Conservation (phyloP, 2,888 invertebrate genomes). For the Resseliella maxima region DNA sequence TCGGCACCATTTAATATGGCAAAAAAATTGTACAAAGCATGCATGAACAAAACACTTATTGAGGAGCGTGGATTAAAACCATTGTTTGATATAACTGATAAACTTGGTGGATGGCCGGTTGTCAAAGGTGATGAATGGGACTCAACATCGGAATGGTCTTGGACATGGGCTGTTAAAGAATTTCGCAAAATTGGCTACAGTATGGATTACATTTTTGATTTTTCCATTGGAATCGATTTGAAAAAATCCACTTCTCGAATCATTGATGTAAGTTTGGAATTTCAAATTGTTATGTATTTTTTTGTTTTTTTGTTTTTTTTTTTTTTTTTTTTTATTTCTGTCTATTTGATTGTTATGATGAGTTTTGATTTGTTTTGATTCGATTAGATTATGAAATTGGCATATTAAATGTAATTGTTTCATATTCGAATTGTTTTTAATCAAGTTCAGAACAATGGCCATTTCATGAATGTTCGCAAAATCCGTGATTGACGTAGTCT, state of each 20-base stretch:
- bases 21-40: constrained; percentile 67
- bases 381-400: too few relatives aligned
- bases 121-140: constrained; percentile 82
- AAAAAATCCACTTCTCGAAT: constrained; percentile 87
- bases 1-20: constrained; percentile 67
- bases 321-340: too few relatives aligned
- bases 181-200: constrained; percentile 86
- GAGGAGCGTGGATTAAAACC: constrained; percentile 82
- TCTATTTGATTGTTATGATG: too few relatives aligned
- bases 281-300: too few relatives aligned
- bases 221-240: constrained; percentile 88
- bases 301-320: too few relatives aligned
- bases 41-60: constrained; percentile 72
- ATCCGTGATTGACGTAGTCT: too few relatives aligned
- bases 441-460: too few relatives aligned
- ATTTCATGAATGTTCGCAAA: too few relatives aligned
- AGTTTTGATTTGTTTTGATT: too few relatives aligned
- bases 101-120: constrained; percentile 96
- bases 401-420: too few relatives aligned
- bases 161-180: constrained; percentile 85
- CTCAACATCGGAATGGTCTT: constrained; percentile 75
- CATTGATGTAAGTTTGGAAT: constrained; percentile 77
- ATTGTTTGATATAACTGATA: constrained; percentile 75
- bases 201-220: constrained; percentile 90
- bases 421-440: too few relatives aligned